Evolutionary conservation across 2,113 vertebrate genomes (phyloP).

Genomic region (Emydocephalus ijimae): DNA sequence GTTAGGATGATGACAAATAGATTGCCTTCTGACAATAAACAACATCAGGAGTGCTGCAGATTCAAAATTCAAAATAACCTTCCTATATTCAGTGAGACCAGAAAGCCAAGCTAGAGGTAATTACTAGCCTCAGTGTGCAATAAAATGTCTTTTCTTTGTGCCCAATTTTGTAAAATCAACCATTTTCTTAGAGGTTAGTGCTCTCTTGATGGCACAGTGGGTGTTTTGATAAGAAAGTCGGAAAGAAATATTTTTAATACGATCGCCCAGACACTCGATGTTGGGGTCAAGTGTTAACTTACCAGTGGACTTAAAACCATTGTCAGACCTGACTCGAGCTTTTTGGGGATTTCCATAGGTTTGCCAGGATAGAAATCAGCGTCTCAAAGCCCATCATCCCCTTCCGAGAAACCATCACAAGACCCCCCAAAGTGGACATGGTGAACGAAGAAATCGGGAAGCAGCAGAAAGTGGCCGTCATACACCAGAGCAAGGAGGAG

Average conservation of each 20-base stretch:
- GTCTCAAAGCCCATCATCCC: slow-evolving; percentile 92
- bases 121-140: neutral
- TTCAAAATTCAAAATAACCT: neutral
- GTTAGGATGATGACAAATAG: neutral
- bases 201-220: neutral
- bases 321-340: neutral
- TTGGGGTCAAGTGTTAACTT: neutral
- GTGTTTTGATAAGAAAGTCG: neutral
- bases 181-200: neutral
- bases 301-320: neutral
- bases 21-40: neutral
- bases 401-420: slow-evolving; percentile 91
- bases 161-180: neutral
- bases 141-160: neutral
- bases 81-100: neutral
- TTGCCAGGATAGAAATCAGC: slow-evolving; percentile 92
- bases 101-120: neutral
- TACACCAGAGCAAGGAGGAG: slow-evolving; percentile 89
- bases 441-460: slow-evolving; percentile 96
- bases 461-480: slow-evolving; percentile 92
- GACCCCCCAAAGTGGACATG: slow-evolving; percentile 96
- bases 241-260: neutral
- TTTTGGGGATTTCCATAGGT: slow-evolving; percentile 70
- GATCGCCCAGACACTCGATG: too few species aligned
- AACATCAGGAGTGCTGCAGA: neutral